Base-by-base conservation (phyloP, 2,113 vertebrate genomes). In the Loxodonta africana region DNA sequence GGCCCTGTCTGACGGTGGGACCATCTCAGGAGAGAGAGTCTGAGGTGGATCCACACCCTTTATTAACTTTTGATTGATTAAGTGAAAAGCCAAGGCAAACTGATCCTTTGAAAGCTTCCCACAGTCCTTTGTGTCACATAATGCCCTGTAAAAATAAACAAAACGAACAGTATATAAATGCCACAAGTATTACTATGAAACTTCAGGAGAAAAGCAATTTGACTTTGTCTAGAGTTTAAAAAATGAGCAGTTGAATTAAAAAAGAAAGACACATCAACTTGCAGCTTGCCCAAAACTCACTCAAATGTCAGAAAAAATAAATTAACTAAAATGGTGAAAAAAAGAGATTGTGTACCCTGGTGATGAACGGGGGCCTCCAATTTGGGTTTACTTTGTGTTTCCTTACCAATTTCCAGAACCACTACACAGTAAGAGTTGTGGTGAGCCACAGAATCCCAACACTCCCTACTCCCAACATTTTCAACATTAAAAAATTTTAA, bases 91-190 rank as follows among this genome's bases (percentile, higher is more conserved):
- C 98, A 99, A 98, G 15, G 99, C 99, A 99, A 99, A 99, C 97
- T 99, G 99, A 67, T 99, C 99, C 97, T 99, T 99, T 96, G 99
- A 99, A 97, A 99, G 99, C 97, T 99, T 99, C 67, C 99, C 99
- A 0, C 99, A 99, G 98, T 99, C 99, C 97, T 99, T 99, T 95
- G 99, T 99, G 98, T 99, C 99, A 98, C 99, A 99, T 14, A 99
- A 99, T 95, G 99, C 99, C 99, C 99, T 99, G 99, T 12, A 98
- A 74, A 95, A 97, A 97, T 60, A 89, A 92, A 97, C 78, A 93
- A 88, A 97, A 88, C 46, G 15, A 87, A 95, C 30, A 83, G 62
- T 57, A 91, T 78, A 15, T 41, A 97, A 97, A 91, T 87, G n/a
- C 17, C n/a, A 77, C 37, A 97, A 91, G 11, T 33, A 81, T 53